Evolutionary conservation across 2,113 vertebrate species (phyloP).

Genomic region (Echinops telfairi): DNA sequence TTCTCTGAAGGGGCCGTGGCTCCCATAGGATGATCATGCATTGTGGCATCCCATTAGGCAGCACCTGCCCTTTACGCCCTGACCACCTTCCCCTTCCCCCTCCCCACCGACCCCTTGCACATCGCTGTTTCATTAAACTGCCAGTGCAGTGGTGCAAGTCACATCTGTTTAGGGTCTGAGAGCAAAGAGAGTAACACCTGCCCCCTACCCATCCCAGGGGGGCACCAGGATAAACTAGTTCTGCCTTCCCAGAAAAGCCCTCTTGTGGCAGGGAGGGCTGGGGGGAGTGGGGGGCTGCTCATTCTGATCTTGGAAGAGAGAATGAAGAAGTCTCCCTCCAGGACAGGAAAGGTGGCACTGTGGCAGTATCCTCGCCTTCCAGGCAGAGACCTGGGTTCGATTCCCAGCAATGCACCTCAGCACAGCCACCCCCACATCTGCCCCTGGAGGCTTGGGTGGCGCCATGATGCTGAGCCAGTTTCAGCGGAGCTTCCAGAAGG

Average conservation of each 20-base stretch:
- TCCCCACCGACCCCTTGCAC: constrained; percentile 82
- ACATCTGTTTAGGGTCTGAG: constrained; percentile 95
- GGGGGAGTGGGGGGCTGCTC: not conserved
- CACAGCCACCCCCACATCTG: not conserved
- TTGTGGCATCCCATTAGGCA: constrained; percentile 92
- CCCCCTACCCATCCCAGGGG: not conserved
- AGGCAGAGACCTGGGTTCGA: too few species aligned
- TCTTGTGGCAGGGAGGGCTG: not conserved
- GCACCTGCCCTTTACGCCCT: constrained; percentile 85
- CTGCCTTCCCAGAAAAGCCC: not conserved
- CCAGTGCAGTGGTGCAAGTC: constrained; percentile 93
- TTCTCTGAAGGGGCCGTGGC: constrained; percentile 91
- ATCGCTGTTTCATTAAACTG: constrained; percentile 98
- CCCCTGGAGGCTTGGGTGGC: not conserved
- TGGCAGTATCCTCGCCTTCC: not conserved
- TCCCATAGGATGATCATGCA: constrained; percentile 92
- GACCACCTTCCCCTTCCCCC: constrained; percentile 86
- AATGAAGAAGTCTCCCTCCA: not conserved
- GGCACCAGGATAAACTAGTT: not conserved
- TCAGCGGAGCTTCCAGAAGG: not conserved
- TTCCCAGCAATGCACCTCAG: not conserved
- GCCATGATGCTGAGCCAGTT: not conserved
- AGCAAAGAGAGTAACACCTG: constrained; percentile 84
- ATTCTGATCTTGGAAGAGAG: not conserved
- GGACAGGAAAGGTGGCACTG: not conserved